Conservation (phyloP, 2,797 vertebrate genomes). For the Crenichthys baileyi region DNA sequence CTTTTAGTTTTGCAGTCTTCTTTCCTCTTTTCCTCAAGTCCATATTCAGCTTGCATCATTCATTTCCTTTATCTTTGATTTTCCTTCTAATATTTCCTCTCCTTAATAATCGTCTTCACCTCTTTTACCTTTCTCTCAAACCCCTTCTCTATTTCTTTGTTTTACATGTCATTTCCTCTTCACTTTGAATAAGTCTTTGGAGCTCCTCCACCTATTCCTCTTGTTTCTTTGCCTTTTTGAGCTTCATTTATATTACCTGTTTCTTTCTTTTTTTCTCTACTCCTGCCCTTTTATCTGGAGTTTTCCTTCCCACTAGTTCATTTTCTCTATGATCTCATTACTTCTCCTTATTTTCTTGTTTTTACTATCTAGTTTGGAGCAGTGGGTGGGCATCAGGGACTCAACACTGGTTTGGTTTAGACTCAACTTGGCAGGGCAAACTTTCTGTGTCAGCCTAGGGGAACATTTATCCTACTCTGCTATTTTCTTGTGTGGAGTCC, state of each 20-base stretch:
- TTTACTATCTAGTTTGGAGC: not conserved
- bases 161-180: not conserved
- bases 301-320: not conserved
- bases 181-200: not conserved
- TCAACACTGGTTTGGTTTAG: not conserved
- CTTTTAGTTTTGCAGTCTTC: not conserved
- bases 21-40: not conserved
- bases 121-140: not conserved
- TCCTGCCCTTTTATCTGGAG: not conserved
- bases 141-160: not conserved
- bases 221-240: not conserved
- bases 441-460: slow-evolving; percentile 3
- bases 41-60: not conserved
- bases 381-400: not conserved
- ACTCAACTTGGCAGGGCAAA: not conserved
- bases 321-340: not conserved
- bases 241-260: not conserved
- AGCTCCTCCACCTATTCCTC: not conserved
- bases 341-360: not conserved
- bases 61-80: not conserved
- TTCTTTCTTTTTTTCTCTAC: not conserved
- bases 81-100: not conserved
- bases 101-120: not conserved
- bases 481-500: not conserved
- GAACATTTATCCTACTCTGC: not conserved